Conservation (phyloP, 2,113 vertebrate species). For the Syngnathus floridae region DNA sequence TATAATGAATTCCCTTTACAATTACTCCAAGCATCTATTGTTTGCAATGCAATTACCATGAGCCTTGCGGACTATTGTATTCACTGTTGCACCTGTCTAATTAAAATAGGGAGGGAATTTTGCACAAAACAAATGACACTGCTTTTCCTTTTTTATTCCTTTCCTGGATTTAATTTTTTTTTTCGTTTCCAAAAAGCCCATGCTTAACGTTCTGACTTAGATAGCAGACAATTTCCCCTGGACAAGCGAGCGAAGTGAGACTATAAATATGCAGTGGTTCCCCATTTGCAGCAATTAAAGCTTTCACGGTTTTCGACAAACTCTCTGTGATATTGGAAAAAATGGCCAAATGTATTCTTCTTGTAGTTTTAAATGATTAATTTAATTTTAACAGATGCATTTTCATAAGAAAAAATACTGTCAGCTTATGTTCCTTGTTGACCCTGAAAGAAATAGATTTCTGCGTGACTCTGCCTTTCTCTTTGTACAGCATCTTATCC, state of each 20-base stretch:
- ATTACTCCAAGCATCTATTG: constrained; percentile 29
- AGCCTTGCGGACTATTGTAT: constrained; percentile 10
- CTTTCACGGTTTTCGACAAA: background rate
- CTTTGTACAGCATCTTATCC: background rate
- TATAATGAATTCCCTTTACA: constrained; percentile 29
- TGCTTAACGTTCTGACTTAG: background rate
- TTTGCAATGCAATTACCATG: constrained; percentile 2
- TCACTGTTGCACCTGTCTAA: constrained; percentile 22
- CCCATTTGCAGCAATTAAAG: background rate
- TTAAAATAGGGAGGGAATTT: constrained; percentile 24
- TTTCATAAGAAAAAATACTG: background rate
- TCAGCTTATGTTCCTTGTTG: background rate
- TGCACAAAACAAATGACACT: constrained; percentile 4
- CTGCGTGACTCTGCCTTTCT: constrained; percentile 4
- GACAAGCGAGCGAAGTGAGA: background rate
- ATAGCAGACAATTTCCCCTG: background rate
- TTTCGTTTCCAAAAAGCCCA: background rate
- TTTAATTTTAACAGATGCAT: background rate
- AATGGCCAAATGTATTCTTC: background rate
- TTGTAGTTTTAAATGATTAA: background rate
- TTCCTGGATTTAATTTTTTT: background rate
- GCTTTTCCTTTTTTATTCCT: constrained; percentile 12
- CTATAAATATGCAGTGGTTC: background rate
- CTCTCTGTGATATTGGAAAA: background rate
- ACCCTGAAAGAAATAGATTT: constrained; percentile 2